Conservation (phyloP, 2,113 vertebrate genomes). For the Polyodon spathula region DNA sequence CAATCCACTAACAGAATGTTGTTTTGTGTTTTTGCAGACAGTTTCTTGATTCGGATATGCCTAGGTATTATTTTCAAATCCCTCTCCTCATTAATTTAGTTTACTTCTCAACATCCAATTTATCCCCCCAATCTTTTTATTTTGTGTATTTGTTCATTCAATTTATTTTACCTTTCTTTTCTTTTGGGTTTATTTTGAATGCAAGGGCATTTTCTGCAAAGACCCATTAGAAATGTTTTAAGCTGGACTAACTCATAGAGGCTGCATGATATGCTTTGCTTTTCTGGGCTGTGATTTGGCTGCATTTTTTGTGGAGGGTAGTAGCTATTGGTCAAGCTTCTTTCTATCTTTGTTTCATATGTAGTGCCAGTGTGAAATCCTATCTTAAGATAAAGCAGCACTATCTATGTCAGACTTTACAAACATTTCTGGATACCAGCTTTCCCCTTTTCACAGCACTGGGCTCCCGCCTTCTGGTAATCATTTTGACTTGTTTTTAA, state of each 20-base stretch:
- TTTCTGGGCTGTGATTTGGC: constrained; percentile 26
- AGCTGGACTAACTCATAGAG: constrained; percentile 22
- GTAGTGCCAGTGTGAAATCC: neutral
- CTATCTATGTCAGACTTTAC: too few species aligned
- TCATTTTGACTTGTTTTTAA: too few species aligned
- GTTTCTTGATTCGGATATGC: constrained; percentile 99
- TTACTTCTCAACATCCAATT: too few species aligned
- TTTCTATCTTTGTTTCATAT: neutral
- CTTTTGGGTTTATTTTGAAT: constrained; percentile 13
- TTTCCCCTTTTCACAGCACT: too few species aligned
- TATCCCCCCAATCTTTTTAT: too few species aligned
- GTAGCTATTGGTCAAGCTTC: constrained; percentile 26
- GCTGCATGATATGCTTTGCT: constrained; percentile 54
- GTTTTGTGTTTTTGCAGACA: constrained; percentile 96
- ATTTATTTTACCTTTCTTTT: too few species aligned
- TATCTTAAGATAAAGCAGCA: too few species aligned
- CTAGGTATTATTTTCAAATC: constrained; percentile 84
- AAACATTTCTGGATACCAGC: too few species aligned
- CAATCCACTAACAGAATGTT: constrained; percentile 83
- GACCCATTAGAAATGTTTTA: constrained; percentile 36
- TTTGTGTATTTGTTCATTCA: too few species aligned
- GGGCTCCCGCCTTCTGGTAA: too few species aligned
- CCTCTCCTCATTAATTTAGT: constrained; percentile 25
- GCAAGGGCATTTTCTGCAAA: constrained; percentile 14
- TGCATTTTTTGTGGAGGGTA: constrained; percentile 40